A percentile compares a stretch with the other conserved stretches of the same genome.
Evolutionary conservation across 2,113 vertebrate genomes (phyloP).

Genomic region (Morone saxatilis): DNA sequence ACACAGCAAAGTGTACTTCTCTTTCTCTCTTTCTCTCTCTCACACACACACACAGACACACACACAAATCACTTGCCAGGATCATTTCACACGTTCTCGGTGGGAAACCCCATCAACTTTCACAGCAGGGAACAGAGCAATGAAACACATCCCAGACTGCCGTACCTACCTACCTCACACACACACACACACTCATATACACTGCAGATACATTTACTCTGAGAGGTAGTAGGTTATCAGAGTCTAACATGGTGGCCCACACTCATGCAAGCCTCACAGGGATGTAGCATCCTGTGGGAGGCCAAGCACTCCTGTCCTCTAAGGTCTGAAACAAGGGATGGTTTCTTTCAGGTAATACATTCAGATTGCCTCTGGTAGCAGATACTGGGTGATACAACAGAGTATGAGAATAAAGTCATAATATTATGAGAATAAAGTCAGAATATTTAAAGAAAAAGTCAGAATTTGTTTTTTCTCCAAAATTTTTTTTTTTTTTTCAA

Average conservation of each 20-base stretch:
- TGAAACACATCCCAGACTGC: conserved; percentile 67
- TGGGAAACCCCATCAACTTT: conserved; percentile 80
- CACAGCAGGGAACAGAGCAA: conserved; percentile 76
- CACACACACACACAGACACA: conserved; percentile 33
- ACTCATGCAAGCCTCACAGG: conserved; percentile 23
- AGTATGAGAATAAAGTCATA: neutral
- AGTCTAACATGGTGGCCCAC: conserved; percentile 29
- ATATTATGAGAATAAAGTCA: neutral
- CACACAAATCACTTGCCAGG: conserved; percentile 70
- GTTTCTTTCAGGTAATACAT: conserved; percentile 19
- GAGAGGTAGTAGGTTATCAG: conserved; percentile 23
- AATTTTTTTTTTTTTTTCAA: too few relatives aligned
- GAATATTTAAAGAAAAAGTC: neutral
- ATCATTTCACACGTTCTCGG: conserved; percentile 72
- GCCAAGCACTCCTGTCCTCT: conserved; percentile 5
- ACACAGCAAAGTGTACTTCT: conserved; percentile 19
- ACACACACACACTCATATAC: conserved; percentile 31
- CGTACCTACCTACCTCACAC: conserved; percentile 18
- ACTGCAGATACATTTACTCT: conserved; percentile 31
- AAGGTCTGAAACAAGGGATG: conserved; percentile 36
- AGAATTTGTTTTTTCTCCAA: too few relatives aligned
- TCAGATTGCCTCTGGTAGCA: conserved; percentile 7
- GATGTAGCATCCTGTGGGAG: conserved; percentile 30
- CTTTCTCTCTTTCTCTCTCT: conserved; percentile 1
- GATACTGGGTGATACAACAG: neutral